phyloP scores from a whole-genome alignment of 2,797 vertebrate species.

The Darevskia nairensis region DNA sequence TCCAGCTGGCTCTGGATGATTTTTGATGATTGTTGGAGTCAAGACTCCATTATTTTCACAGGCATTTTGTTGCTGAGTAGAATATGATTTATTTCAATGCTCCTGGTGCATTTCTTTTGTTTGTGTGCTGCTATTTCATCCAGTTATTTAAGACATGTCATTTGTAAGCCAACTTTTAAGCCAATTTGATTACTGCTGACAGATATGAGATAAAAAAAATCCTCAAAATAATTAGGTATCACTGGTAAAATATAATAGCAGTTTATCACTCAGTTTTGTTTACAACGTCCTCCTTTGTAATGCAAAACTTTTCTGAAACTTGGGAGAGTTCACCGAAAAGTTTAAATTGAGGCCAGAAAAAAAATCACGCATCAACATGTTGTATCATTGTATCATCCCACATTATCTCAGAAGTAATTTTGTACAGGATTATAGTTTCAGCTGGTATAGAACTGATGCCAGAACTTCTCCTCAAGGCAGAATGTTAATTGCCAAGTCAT shows the following conservation, averaged over 20 bases:
- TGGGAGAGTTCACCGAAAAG: neutral
- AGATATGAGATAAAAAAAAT: neutral
- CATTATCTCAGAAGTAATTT: neutral
- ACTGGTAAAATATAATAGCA: constrained; percentile 39
- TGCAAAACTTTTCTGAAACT: neutral
- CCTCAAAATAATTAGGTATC: neutral
- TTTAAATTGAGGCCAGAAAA: constrained; percentile 33
- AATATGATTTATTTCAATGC: neutral
- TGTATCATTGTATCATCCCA: neutral
- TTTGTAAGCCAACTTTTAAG: neutral
- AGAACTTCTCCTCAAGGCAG: constrained; percentile 39
- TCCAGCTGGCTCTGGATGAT: neutral
- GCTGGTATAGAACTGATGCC: constrained; percentile 17
- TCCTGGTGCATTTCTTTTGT: neutral
- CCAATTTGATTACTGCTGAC: neutral
- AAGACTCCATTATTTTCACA: neutral
- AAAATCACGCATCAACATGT: neutral
- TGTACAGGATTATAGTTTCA: neutral
- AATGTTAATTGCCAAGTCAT: constrained; percentile 43
- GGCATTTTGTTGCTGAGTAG: neutral
- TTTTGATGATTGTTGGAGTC: neutral
- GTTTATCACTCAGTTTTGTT: constrained; percentile 46
- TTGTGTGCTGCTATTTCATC: neutral
- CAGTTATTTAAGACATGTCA: neutral
- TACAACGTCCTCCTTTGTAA: constrained; percentile 15